phyloP scores from a whole-genome alignment of 2,888 invertebrate species.

The Rambutsinella grinnellia region DNA sequence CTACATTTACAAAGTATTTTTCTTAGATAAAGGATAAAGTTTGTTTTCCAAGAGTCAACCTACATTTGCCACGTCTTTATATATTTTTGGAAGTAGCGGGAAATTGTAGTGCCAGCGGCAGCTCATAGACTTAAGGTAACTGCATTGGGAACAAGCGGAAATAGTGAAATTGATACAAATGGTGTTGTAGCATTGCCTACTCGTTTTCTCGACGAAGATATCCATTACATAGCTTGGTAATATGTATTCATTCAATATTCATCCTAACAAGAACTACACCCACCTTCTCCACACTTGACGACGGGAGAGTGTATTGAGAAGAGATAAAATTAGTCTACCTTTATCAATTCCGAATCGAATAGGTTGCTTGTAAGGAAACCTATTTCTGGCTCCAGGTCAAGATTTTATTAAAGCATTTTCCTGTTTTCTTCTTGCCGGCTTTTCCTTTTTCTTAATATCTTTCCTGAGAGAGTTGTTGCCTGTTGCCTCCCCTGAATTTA shows the following conservation, averaged over 20 bases:
- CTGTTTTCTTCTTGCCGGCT: conserved; percentile 15
- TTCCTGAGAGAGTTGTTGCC: background rate
- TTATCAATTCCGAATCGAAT: too few relatives aligned
- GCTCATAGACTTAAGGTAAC: background rate
- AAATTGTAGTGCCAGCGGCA: background rate
- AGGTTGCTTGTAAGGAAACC: too few relatives aligned
- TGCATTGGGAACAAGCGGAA: conserved; percentile 2
- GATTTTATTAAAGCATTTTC: conserved; percentile 43
- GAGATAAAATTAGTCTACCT: background rate
- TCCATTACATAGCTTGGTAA: background rate
- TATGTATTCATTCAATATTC: background rate
- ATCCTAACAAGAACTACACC: conserved; percentile 1
- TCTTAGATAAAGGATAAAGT: background rate
- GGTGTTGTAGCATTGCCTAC: conserved; percentile 16
- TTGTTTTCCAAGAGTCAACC: background rate
- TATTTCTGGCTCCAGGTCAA: conserved; percentile 18
- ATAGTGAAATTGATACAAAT: conserved; percentile 26
- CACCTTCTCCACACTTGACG: background rate
- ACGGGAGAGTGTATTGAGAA: background rate
- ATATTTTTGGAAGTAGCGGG: background rate
- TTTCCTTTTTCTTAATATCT: background rate
- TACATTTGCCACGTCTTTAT: too few relatives aligned
- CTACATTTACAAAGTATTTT: background rate
- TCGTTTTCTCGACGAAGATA: background rate
- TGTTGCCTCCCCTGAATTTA: conserved; percentile 30